Base-by-base conservation (phyloP, 2,797 vertebrate genomes). In the Danio choprae region DNA sequence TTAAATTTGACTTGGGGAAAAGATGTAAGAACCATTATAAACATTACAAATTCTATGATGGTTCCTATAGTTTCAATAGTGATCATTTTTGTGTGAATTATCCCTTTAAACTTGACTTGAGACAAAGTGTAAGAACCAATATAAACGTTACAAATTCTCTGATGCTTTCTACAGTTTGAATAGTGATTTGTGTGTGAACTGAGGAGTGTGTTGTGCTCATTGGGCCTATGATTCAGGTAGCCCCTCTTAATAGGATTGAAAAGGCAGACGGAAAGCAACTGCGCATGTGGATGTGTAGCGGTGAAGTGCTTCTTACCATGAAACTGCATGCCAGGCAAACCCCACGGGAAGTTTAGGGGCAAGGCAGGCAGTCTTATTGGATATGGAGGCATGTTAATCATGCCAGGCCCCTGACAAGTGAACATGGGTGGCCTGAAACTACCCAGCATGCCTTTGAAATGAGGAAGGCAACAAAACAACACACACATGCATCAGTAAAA, bases 361-460 rank as follows among this genome's bases (percentile, higher is more conserved):
- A 89, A 89, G 91, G 95, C 91, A 92, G 94, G 93, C 92, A 95
- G 89, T 95, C 95, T 95, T 92, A 94, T 95, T 94, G 93, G 95
- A 96, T 96, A 96, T 92, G 93, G 94, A 94, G 95, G 92, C 95
- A 97, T 94, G 95, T 95, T 96, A 96, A 96, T 87, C 95, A 96
- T 95, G 95, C 94, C 94, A 92, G 93, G 92, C 94, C 94, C 94
- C 92, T 92, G 94, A 89, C 88, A 93, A 91, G 94, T 94, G 91
- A 94, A 94, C 95, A 96, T 94, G 94, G 93, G 93, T 92, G 95
- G 93, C 91, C 93, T 92, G 95, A 94, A 96, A 92, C 94, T 94
- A 94, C 95, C 94, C 93, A 95, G 95, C 95, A 96, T 94, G 95
- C 95, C 95, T 96, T 98, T 87, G 89, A 84, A 70, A 40, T 38